A percentile compares a stretch with the other conserved stretches of the same genome.
Conservation (phyloP, 2,888 invertebrate genomes). For the Netelia melanura region DNA sequence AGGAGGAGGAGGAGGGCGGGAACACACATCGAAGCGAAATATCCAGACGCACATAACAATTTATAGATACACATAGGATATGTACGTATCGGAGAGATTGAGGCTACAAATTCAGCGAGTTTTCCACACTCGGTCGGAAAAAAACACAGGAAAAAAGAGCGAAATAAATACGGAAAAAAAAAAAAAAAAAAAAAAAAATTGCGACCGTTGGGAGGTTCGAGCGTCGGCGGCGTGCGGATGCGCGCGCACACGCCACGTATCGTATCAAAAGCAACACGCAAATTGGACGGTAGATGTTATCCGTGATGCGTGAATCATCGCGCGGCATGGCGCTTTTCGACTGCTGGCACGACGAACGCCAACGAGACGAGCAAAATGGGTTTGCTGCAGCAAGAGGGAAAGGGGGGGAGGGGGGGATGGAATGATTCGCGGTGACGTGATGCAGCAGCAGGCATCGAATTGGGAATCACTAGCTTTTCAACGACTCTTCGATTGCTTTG, state of each 20-base stretch:
- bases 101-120: slow-evolving; percentile 46
- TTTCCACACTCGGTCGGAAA: slow-evolving; percentile 39
- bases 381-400: not conserved
- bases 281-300: slow-evolving; percentile 64
- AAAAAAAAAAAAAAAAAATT: slow-evolving; percentile 24
- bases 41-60: slow-evolving; percentile 1
- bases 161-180: not conserved
- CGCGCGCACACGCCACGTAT: slow-evolving; percentile 11
- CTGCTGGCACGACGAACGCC: slow-evolving; percentile 53
- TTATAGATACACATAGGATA: slow-evolving; percentile 5
- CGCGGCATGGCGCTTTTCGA: slow-evolving; percentile 53
- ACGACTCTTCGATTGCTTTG: slow-evolving; percentile 65
- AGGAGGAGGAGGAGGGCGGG: too few relatives aligned
- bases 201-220: slow-evolving; percentile 39
- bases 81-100: slow-evolving; percentile 20
- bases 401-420: not conserved
- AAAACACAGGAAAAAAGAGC: not conserved
- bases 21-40: not conserved
- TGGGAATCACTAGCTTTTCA: slow-evolving; percentile 66
- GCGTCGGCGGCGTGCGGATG: not conserved
- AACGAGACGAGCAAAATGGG: not conserved
- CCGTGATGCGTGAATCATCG: slow-evolving; percentile 68
- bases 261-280: slow-evolving; percentile 66
- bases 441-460: slow-evolving; percentile 41
- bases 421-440: slow-evolving; percentile 45